Base-by-base conservation (phyloP, 1,140 invertebrate genomes). In the Hesperophylax magnus region DNA sequence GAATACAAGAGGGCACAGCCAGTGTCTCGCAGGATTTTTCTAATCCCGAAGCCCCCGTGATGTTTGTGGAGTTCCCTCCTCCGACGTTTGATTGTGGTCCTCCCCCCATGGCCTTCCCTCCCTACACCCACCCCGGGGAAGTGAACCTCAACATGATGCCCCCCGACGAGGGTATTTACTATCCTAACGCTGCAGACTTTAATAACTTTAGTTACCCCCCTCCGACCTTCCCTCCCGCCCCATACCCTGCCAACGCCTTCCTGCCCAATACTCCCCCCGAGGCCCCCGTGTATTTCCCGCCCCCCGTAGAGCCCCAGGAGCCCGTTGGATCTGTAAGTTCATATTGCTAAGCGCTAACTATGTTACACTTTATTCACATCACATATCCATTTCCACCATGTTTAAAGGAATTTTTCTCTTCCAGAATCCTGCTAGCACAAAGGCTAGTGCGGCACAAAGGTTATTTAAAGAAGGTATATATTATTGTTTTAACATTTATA, bases 21-120 rank as follows among this genome's bases (percentile, higher is more conserved):
- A 34, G 3, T 18, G 7, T 39, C 15, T 39, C 31, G 27, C 11
- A 15, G 65, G 39, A 39, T 20, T 67, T 24, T 31, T 65, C 31
- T 39, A 39, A 15, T 39, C 65, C 65, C 8, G 65, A 18, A n/a
- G 2, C n/a, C n/a, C 65, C 65, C 31, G 47, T 39, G 65, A 34
- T 67, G n/a, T 67, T 67, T n/a, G 2, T 18, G 5, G 65, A 31
- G 39, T 67, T 67, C 14, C 72, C 72, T 75, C 72, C 53, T 75
- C 69, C 69, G 18, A 24, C 31, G 56, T 72, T 52, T 53, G 52
- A 54, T 53, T 18, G 53, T 17, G 22, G 18, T 61, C 58, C 18
- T 18, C 24, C 24, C 18, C 20, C 58, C 18, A 22, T 61, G 20
- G 58, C 58, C 58, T 22, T 20, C 20, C 24, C 18, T 24, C 11